Conservation (phyloP, 1,140 invertebrate genomes). For the Sinella curviseta region DNA sequence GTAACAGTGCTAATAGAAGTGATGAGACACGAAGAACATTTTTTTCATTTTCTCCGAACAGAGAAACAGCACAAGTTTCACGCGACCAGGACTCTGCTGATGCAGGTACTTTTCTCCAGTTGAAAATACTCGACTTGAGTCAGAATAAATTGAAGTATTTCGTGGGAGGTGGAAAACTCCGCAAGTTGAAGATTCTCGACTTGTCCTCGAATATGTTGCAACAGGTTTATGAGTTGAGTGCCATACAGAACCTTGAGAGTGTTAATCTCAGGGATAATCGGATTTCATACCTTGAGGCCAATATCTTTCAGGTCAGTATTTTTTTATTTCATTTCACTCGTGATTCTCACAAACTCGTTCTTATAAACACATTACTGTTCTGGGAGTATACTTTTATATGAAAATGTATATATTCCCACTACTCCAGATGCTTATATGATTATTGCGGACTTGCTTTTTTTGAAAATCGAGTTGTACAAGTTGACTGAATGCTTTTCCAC, state of each 20-base stretch:
- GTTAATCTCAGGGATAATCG: constrained; percentile 47
- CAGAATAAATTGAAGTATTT: constrained; percentile 44
- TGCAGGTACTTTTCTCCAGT: constrained; percentile 5
- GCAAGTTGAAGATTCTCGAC: constrained; percentile 54
- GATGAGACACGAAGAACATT: not conserved
- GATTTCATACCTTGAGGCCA: constrained; percentile 35
- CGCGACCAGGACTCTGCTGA: not conserved
- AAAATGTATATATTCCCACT: too few relatives aligned
- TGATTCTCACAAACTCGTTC: not conserved
- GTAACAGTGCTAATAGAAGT: not conserved
- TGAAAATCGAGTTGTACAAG: too few relatives aligned
- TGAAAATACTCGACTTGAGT: constrained; percentile 44
- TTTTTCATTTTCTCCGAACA: not conserved
- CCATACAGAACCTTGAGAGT: constrained; percentile 39
- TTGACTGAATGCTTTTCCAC: too few relatives aligned
- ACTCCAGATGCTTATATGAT: too few relatives aligned
- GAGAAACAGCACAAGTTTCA: not conserved
- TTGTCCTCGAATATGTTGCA: constrained; percentile 56
- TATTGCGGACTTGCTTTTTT: too few relatives aligned
- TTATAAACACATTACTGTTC: too few relatives aligned
- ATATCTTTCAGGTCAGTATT: constrained; percentile 43
- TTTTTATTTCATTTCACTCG: not conserved
- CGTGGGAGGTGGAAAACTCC: constrained; percentile 45
- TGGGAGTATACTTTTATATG: too few relatives aligned
- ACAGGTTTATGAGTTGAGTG: constrained; percentile 50